Conservation (phyloP, 2,888 invertebrate species). For the Periphyllus acericola region DNA sequence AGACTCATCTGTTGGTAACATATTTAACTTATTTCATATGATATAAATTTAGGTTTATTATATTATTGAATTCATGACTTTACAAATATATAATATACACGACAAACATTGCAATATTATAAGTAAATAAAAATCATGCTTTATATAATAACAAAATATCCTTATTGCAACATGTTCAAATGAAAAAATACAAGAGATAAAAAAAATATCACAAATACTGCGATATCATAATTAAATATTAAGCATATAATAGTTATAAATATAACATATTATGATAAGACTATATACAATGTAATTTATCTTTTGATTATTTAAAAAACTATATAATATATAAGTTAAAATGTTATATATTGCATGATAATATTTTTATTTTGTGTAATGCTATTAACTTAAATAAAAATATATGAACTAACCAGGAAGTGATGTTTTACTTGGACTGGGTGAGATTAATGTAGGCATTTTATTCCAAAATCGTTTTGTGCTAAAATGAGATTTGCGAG, state of each 20-base stretch:
- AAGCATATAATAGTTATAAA: too few species aligned
- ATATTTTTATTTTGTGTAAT: neutral
- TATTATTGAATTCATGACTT: neutral
- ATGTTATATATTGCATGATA: too few species aligned
- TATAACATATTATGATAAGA: too few species aligned
- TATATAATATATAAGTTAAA: too few species aligned
- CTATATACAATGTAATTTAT: too few species aligned
- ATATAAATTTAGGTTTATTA: neutral
- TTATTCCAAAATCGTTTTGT: constrained; percentile 65
- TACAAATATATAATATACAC: neutral
- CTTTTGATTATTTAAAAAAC: too few species aligned
- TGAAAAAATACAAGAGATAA: too few species aligned
- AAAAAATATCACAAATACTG: too few species aligned
- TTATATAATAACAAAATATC: too few species aligned
- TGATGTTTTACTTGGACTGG: constrained; percentile 58
- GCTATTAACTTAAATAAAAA: neutral
- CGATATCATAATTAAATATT: too few species aligned
- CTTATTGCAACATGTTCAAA: too few species aligned
- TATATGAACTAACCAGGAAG: constrained; percentile 48
- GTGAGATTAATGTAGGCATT: constrained; percentile 64
- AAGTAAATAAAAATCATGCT: too few species aligned
- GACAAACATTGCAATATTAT: neutral
- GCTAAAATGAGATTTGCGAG: constrained; percentile 58
- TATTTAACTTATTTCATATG: neutral
- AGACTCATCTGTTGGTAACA: constrained; percentile 76